A percentile compares a stretch with the other conserved stretches of the same genome.
Conservation (phyloP, 1,140 invertebrate genomes). For the Sminthurides bifidus region DNA sequence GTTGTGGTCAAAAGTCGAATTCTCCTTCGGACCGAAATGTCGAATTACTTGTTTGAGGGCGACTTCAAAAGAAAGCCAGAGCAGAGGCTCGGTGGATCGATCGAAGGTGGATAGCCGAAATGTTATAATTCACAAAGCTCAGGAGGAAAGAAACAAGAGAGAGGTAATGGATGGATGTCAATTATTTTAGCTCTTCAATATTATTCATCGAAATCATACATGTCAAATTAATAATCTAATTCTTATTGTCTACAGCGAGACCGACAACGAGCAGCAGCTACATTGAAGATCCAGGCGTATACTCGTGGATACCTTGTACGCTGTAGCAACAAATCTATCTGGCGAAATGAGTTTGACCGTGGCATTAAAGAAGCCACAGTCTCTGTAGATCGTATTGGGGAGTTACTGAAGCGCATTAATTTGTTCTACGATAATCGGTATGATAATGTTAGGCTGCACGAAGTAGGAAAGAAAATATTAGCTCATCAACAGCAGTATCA, state of each 20-base stretch:
- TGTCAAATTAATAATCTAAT: constrained; percentile 2
- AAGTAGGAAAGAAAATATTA: neutral
- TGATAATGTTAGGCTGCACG: neutral
- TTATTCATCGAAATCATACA: neutral
- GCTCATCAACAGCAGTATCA: neutral
- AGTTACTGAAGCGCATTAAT: constrained; percentile 2
- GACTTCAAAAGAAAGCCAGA: constrained; percentile 74
- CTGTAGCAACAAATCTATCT: neutral
- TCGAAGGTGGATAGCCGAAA: constrained; percentile 63
- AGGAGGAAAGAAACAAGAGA: constrained; percentile 70
- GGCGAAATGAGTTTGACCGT: neutral
- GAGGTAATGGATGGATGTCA: constrained; percentile 47
- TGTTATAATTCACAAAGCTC: constrained; percentile 61
- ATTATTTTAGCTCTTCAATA: neutral
- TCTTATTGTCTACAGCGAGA: constrained; percentile 45
- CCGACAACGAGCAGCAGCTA: constrained; percentile 52
- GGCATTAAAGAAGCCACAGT: neutral
- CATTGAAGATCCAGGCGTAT: constrained; percentile 63
- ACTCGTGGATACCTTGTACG: constrained; percentile 50
- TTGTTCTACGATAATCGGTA: neutral
- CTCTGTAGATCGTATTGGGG: neutral
- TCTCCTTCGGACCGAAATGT: too few species aligned
- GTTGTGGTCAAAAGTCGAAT: too few species aligned
- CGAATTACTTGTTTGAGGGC: constrained; percentile 61
- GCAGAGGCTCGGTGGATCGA: constrained; percentile 78